Conservation (phyloP, 2,888 invertebrate genomes). For the Hoplodrina ambigua region DNA sequence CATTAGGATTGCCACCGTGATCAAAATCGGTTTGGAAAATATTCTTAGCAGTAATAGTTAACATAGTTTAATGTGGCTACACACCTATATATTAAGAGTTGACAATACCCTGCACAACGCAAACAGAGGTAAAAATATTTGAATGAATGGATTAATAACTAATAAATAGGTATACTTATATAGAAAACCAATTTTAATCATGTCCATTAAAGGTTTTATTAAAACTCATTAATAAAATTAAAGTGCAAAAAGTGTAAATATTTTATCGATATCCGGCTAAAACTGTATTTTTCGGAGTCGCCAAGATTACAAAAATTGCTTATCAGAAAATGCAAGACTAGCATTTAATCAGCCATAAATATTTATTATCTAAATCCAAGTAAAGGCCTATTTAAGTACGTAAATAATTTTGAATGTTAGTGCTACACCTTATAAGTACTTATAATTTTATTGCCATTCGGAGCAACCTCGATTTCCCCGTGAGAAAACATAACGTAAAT, state of each 20-base stretch:
- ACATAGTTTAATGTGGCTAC: too few species aligned
- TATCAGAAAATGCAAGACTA: not conserved
- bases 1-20: too few species aligned
- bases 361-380: slow-evolving; percentile 21
- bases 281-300: not conserved
- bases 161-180: not conserved
- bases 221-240: not conserved
- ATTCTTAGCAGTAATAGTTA: too few species aligned
- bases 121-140: slow-evolving; percentile 12
- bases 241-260: not conserved
- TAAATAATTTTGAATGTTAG: not conserved
- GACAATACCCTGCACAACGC: not conserved
- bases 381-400: slow-evolving; percentile 5
- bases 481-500: too few species aligned
- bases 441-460: not conserved
- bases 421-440: not conserved
- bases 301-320: not conserved
- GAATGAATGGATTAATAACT: not conserved
- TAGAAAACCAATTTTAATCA: not conserved
- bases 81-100: not conserved
- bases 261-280: not conserved
- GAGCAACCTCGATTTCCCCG: not conserved
- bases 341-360: slow-evolving; percentile 10
- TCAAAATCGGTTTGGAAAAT: too few species aligned
- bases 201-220: not conserved